Base-by-base conservation (phyloP, 2,888 invertebrate genomes). In the Cantharis rufa region DNA sequence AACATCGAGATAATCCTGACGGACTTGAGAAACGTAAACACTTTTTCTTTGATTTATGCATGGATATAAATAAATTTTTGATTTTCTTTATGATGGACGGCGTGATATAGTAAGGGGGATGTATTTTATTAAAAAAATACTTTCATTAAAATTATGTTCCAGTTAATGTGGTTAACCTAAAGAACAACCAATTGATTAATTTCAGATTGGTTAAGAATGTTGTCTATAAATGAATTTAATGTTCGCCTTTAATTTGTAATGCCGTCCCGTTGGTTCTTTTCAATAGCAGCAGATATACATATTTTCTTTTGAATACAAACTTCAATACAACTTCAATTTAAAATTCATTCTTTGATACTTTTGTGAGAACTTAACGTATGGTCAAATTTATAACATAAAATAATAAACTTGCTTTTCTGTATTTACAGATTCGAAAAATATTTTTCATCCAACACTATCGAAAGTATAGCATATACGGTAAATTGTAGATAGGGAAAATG, bases 1-100 rank as follows among this genome's bases (percentile, higher is more conserved):
- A 71, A 69, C 71, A 66, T 72, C 72, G 27, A 48, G 48, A 24
- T 71, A 13, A 72, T 78, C 81, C 73, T 78, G n/a, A 62, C 75
- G 75, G 80, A 80, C 74, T 75, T 62, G 68, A 48, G 72, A 79
- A 76, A 79, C 70, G 73, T 70, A 71, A 75, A 78, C 78, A 71
- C 75, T 75, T 79, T 78, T 80, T 80, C 76, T 80, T 79, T 80
- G 80, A 80, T 81, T 81, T 81, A 79, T 81, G 79, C 81, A 81
- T 80, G 69, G 78, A 81, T 80, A 79, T 78, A 27, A 73, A 71
- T 48, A 21, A 73, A 75, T 74, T 73, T 80, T 80, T 80, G 79
- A 80, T 80, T 79, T 80, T 27, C 69, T 48, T 62, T 70, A 77
- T 75, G 71, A 63, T 70, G 79, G 76, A 79, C 64, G 78, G 77